A percentile compares a stretch with the other conserved stretches of the same genome.
phyloP scores from a whole-genome alignment of 2,797 vertebrate species.

The Paramormyrops hopkinsi region DNA sequence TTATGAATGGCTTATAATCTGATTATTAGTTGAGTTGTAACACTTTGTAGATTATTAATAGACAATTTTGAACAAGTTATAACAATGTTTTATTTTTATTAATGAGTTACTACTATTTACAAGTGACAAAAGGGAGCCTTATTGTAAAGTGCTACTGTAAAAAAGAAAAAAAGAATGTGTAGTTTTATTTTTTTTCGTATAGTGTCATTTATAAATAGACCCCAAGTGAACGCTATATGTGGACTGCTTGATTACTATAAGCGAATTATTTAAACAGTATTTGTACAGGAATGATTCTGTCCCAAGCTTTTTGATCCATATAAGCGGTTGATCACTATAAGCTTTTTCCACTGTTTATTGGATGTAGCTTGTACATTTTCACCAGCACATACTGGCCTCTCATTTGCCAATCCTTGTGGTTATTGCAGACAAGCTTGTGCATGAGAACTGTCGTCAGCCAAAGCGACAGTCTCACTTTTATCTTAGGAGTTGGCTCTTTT shows the following conservation, averaged over 20 bases:
- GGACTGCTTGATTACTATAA: not conserved
- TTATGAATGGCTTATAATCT: not conserved
- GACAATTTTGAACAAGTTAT: not conserved
- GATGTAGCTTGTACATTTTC: not conserved
- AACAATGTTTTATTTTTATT: not conserved
- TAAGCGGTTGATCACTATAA: not conserved
- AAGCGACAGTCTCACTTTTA: not conserved
- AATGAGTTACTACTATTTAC: not conserved
- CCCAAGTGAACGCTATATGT: not conserved
- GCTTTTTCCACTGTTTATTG: not conserved
- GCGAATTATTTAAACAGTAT: not conserved
- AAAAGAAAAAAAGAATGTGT: not conserved
- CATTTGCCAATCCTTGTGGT: not conserved
- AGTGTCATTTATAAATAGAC: not conserved
- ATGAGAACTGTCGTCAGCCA: not conserved
- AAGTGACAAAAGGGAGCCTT: not conserved
- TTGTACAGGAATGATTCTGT: not conserved
- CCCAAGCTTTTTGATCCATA: not conserved
- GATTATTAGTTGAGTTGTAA: not conserved
- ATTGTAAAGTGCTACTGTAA: not conserved
- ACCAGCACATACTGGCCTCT: not conserved
- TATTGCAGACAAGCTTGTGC: not conserved
- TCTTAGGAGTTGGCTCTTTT: not conserved
- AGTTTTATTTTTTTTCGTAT: not conserved
- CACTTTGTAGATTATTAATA: not conserved